A percentile compares a stretch with the other conserved stretches of the same genome.
Conservation (phyloP, 2,888 invertebrate genomes). For the Tiliacea citrago region DNA sequence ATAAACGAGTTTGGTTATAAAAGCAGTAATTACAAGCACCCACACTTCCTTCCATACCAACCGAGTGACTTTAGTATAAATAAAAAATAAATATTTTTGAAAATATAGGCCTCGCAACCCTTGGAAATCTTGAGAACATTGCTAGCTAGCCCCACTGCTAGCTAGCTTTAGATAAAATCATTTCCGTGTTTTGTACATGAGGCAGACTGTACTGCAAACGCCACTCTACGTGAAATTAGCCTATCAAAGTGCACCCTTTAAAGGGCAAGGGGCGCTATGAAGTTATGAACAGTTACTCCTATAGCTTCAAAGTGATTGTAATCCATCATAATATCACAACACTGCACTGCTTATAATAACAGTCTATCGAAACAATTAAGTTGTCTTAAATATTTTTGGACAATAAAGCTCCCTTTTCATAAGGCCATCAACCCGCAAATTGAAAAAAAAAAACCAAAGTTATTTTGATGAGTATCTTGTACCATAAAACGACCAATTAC, state of each 20-base stretch:
- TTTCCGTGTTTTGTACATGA: neutral
- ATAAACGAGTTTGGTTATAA: slow-evolving; percentile 8
- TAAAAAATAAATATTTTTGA: neutral
- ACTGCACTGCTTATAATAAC: slow-evolving; percentile 3
- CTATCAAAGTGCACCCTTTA: neutral
- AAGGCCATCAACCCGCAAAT: slow-evolving; percentile 56
- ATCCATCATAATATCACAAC: neutral
- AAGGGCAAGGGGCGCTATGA: too few species aligned
- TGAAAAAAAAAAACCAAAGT: slow-evolving; percentile 35
- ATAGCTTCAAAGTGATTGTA: neutral
- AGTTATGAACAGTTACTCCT: neutral
- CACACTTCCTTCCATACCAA: neutral
- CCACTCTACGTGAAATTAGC: neutral
- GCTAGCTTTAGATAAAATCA: neutral
- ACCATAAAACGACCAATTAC: slow-evolving; percentile 61
- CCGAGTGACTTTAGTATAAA: neutral
- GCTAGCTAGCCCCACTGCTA: too few species aligned
- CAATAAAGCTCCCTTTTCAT: slow-evolving; percentile 27
- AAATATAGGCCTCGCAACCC: neutral
- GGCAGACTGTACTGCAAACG: neutral
- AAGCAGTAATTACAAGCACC: slow-evolving; percentile 17
- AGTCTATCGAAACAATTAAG: neutral
- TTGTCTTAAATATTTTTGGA: slow-evolving; percentile 13
- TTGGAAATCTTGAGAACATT: neutral
- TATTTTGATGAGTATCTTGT: slow-evolving; percentile 46